Percentiles rank a stretch among this genome's conserved stretches.
Conservation (phyloP, 2,797 vertebrate genomes). For the Phoeniculus purpureus region DNA sequence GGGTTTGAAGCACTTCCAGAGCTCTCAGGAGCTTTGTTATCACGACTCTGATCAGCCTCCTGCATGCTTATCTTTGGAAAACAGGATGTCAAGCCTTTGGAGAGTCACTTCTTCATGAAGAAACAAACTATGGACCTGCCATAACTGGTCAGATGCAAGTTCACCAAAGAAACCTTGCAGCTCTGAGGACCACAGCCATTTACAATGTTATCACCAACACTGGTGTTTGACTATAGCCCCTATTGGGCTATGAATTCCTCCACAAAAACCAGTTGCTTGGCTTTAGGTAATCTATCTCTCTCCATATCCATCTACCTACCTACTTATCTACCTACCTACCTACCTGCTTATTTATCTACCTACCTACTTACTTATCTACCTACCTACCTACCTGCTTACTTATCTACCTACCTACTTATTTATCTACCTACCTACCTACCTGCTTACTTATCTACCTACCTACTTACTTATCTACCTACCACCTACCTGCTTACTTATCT, state of each 20-base stretch:
- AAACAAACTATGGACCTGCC: background rate
- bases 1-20: background rate
- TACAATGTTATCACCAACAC: background rate
- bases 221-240: constrained; percentile 17
- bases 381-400: too few species aligned
- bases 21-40: background rate
- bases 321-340: too few species aligned
- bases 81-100: background rate
- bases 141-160: background rate
- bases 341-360: too few species aligned
- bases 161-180: background rate
- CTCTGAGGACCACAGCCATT: background rate
- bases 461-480: too few species aligned
- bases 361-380: too few species aligned
- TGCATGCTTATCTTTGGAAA: background rate
- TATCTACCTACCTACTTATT: too few species aligned
- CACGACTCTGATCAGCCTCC: background rate
- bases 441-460: too few species aligned
- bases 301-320: too few species aligned
- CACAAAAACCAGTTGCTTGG: constrained; percentile 23
- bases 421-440: too few species aligned
- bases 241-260: background rate
- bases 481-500: too few species aligned
- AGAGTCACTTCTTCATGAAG: background rate
- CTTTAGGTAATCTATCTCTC: background rate